Evolutionary conservation across 2,888 invertebrate genomes (phyloP).

Genomic region (Pedicia rivosa): DNA sequence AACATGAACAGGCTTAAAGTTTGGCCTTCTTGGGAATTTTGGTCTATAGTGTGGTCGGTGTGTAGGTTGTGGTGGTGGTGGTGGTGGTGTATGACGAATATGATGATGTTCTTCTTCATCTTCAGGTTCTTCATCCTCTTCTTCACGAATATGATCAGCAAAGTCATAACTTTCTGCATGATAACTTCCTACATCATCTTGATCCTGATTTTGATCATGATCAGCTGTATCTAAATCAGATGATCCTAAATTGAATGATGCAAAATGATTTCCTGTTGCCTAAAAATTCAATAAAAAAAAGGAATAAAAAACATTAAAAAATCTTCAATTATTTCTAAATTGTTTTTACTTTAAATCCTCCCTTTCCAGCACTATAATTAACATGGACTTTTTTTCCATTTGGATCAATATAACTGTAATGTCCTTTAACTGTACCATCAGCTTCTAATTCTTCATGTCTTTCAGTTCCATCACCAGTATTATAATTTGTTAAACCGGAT

Average conservation of each 20-base stretch:
- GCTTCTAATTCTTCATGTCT: background rate
- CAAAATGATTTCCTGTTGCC: constrained; percentile 2
- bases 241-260: background rate
- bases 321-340: no score
- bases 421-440: constrained; percentile 1
- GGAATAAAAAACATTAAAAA: background rate
- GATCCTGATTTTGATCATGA: background rate
- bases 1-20: no score
- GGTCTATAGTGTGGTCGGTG: background rate
- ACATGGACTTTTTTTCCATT: background rate
- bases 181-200: background rate
- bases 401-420: constrained; percentile 3
- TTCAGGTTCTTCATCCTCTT: background rate
- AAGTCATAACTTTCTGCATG: background rate
- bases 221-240: background rate
- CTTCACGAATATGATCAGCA: background rate
- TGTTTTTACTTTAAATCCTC: background rate
- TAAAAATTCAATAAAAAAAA: background rate
- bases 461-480: constrained; percentile 1
- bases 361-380: constrained; percentile 1
- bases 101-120: no score
- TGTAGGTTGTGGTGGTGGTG: background rate
- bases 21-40: no score
- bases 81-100: no score
- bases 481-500: constrained; percentile 1